Evolutionary conservation across 2,888 invertebrate species (phyloP).

Genomic region (Epirrita christyi): DNA sequence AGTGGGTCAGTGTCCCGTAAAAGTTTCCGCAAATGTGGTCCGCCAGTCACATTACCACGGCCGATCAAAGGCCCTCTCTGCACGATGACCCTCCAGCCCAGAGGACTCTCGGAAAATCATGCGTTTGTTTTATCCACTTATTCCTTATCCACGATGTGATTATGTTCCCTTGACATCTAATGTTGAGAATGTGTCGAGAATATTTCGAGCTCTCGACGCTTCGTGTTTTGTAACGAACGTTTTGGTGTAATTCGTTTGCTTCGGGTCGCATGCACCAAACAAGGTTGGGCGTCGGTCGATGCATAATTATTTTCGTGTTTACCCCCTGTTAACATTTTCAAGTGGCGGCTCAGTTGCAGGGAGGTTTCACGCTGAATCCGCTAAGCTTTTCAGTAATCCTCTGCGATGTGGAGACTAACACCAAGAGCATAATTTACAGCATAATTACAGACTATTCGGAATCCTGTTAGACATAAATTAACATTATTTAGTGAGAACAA

Average conservation of each 20-base stretch:
- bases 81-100: constrained; percentile 56
- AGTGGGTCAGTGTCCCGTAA: constrained; percentile 79
- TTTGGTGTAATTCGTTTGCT: constrained; percentile 44
- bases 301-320: constrained; percentile 65
- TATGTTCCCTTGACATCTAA: constrained; percentile 34
- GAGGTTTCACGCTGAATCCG: constrained; percentile 43
- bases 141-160: constrained; percentile 37
- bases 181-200: constrained; percentile 38
- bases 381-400: constrained; percentile 45
- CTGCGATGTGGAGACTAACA: constrained; percentile 35
- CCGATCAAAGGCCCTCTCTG: constrained; percentile 73
- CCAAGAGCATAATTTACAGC: constrained; percentile 45
- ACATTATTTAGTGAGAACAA: constrained; percentile 9
- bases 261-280: constrained; percentile 41
- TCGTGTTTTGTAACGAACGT: constrained; percentile 23
- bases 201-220: constrained; percentile 34
- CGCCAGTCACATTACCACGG: constrained; percentile 60
- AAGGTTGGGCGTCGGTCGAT: constrained; percentile 39
- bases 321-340: constrained; percentile 57
- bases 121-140: constrained; percentile 57
- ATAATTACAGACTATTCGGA: constrained; percentile 33
- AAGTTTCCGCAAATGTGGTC: constrained; percentile 76
- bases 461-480: constrained; percentile 25
- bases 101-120: constrained; percentile 59
- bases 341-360: constrained; percentile 43